A percentile compares a stretch with the other conserved stretches of the same genome.
These are phyloP conservation scores for Equus przewalskii DNA, from an alignment of 2,113 vertebrate genomes.

Conservation along the genomic window DNA sequence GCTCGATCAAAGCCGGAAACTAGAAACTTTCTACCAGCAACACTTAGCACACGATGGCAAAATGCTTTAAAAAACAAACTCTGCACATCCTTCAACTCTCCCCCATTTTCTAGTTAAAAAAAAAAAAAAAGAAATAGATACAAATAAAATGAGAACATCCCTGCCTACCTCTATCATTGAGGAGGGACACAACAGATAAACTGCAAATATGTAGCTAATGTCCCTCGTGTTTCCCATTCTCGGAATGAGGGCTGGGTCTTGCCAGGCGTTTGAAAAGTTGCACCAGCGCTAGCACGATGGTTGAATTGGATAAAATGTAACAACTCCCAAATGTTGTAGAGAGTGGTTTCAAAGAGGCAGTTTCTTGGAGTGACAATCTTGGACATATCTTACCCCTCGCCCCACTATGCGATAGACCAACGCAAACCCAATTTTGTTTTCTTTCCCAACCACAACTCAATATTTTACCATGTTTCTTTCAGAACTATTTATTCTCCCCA, in stretches of 20 bases:
- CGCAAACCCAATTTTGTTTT: background rate
- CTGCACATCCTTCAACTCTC: background rate
- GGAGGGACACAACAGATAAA: background rate
- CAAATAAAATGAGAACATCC: background rate
- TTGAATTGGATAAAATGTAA: background rate
- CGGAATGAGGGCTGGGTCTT: no score
- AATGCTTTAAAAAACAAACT: background rate
- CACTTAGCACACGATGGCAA: background rate
- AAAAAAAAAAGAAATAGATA: background rate
- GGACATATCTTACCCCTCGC: fast-evolving
- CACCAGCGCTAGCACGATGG: background rate
- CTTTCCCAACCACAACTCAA: background rate
- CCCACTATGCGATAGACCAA: background rate
- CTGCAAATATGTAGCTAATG: background rate
- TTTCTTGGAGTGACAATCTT: background rate
- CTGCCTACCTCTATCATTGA: background rate
- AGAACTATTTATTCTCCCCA: background rate
- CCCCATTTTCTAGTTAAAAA: background rate
- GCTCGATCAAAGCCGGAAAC: background rate
- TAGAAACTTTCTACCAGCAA: conserved; percentile 4
- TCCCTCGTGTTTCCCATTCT: background rate
- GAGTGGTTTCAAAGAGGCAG: background rate
- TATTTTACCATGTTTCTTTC: background rate
- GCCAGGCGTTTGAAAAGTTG: background rate
- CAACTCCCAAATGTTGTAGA: background rate